Evolutionary conservation across 1,140 invertebrate genomes (phyloP), one percentile per base, ranked within the genome.

Genomic region (Archegozetes longisetosus): DNA sequence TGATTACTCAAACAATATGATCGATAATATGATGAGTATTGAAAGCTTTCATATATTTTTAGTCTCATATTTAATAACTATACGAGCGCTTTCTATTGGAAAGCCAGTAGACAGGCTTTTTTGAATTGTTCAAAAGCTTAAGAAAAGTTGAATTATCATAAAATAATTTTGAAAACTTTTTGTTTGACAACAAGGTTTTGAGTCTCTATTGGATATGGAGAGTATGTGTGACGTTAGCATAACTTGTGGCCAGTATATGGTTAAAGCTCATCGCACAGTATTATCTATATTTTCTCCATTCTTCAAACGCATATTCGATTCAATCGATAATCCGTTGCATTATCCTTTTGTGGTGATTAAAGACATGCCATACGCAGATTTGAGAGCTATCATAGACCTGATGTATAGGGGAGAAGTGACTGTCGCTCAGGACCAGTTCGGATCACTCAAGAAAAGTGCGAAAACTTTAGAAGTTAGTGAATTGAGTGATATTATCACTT

Each of bases 351-450:
- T 91, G 64, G 88, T 90, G 73, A 76, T 90, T 65, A 88, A 88
- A 77, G 86, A 90, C 79, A 85, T 91, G 14, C 87, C 86, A 72
- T 91, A 86, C 75, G 82, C 84, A 73, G 86, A 90, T 76, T 72
- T 92, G 63, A 83, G 87, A 75, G 85, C 86, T 60, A 87, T 92
- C 82, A 84, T 90, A 79, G 86, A 89, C 71, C 90, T 91, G 68
- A 92, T 92, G 86, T 93, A 92, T 74, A 79, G 85, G 67, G 88
- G 88, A 55, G 88, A 92, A 78, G 88, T 91, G 29, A 90, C 90
- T 75, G 88, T 93, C 70, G 84, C 85, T 64, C 87, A 90, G 74
- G 86, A 90, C 73, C 86, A 91, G 73, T 76, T 93, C 66, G 82
- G 84, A 55, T 84, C 86, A 14, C 75, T 93, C 64, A 72, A 92